Percentiles rank a stretch among this genome's conserved stretches.
Evolutionary conservation across 2,888 invertebrate genomes (phyloP).

Genomic region (Taphrorychus bicolor): DNA sequence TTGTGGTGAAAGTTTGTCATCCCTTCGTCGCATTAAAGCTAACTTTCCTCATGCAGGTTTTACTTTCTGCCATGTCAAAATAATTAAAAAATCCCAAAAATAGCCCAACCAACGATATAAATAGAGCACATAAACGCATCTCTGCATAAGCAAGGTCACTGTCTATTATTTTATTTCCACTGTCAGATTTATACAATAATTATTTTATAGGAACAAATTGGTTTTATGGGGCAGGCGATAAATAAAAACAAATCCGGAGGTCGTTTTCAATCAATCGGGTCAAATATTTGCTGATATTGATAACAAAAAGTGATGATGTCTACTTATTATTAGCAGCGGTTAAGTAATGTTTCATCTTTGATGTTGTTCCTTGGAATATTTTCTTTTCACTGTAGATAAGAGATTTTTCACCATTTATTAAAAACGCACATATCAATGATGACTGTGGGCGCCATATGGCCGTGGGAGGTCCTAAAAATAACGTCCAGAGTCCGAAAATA

Average conservation of each 20-base stretch:
- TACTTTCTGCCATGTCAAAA: not conserved
- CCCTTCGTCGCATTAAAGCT: not conserved
- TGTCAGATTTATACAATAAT: conserved; percentile 16
- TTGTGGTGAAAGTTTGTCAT: no score
- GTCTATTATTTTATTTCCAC: conserved; percentile 21
- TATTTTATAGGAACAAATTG: conserved; percentile 3
- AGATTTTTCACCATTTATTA: not conserved
- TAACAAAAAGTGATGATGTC: not conserved
- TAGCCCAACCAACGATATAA: conserved; percentile 12
- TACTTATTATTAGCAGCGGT: not conserved
- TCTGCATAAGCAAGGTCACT: conserved; percentile 13
- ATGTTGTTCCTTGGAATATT: not conserved
- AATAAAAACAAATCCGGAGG: conserved; percentile 18
- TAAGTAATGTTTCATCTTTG: not conserved
- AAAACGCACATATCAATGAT: not conserved
- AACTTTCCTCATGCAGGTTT: not conserved
- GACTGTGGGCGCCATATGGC: not conserved
- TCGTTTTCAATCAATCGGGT: conserved; percentile 15
- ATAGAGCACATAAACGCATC: conserved; percentile 13
- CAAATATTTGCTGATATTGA: conserved; percentile 5
- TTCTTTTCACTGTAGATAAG: not conserved
- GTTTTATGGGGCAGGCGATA: not conserved
- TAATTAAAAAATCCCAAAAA: not conserved
- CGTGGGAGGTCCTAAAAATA: conserved; percentile 1
- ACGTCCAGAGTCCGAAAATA: not conserved